Percentiles rank a stretch among this genome's conserved stretches.
Conservation (phyloP, 2,113 vertebrate species). For the Hyperopisus bebe region DNA sequence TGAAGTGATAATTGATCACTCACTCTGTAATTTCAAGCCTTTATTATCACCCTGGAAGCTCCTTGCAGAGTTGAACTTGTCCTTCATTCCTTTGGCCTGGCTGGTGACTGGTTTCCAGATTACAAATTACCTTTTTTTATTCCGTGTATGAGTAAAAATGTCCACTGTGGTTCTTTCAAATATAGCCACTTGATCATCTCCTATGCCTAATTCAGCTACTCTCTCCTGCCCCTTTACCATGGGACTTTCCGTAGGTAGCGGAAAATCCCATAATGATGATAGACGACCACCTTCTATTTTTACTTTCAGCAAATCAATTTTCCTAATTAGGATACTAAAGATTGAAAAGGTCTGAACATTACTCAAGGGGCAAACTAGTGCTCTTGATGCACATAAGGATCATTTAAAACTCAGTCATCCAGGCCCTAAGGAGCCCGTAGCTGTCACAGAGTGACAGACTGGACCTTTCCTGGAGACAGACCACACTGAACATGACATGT, state of each 20-base stretch:
- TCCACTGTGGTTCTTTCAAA: neutral
- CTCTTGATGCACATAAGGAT: neutral
- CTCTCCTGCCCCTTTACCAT: neutral
- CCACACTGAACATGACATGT: neutral
- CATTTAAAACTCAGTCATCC: neutral
- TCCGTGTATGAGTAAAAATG: neutral
- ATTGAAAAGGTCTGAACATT: neutral
- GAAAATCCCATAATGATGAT: constrained; percentile 6
- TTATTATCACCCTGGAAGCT: neutral
- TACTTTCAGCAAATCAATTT: neutral
- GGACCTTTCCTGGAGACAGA: neutral
- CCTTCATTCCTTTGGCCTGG: neutral
- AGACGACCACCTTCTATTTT: neutral
- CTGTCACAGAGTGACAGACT: neutral
- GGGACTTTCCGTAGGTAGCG: neutral
- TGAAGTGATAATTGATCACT: neutral
- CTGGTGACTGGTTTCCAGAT: neutral
- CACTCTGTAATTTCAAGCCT: neutral
- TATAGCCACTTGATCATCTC: neutral
- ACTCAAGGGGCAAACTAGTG: neutral
- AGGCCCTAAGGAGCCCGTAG: neutral
- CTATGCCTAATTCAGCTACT: neutral
- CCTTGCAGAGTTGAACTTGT: neutral
- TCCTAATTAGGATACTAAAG: constrained; percentile 2
- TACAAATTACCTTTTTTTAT: neutral